Conservation (phyloP, 2,797 vertebrate species). For the Amblyraja radiata region DNA sequence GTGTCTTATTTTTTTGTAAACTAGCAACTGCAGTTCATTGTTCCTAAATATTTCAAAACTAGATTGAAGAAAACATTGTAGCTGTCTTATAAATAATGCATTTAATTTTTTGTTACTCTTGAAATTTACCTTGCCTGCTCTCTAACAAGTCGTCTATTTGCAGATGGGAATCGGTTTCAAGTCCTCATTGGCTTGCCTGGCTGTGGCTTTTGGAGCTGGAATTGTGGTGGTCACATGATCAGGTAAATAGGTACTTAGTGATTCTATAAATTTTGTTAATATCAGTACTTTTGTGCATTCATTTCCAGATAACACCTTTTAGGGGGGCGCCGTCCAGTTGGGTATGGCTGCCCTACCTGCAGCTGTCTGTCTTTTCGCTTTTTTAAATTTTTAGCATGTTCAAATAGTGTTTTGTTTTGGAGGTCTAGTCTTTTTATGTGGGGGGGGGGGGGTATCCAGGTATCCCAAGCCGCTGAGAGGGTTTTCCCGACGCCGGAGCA, state of each 20-base stretch:
- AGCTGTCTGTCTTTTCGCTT: no score
- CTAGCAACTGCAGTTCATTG: no score
- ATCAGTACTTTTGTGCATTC: neutral
- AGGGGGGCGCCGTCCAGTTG: no score
- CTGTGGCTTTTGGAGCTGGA: constrained; percentile 84
- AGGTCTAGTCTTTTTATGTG: no score
- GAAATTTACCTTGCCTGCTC: neutral
- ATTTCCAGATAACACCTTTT: constrained; percentile 30
- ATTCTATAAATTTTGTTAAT: neutral
- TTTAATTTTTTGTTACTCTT: neutral
- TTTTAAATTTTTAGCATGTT: no score
- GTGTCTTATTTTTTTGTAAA: no score
- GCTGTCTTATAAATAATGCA: neutral
- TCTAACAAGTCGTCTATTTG: constrained; percentile 1
- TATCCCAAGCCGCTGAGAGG: no score
- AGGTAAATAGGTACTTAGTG: constrained; percentile 56
- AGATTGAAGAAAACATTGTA: neutral
- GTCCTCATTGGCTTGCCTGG: constrained; percentile 80
- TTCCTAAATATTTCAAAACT: neutral
- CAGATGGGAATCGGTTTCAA: constrained; percentile 66
- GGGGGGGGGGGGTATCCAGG: no score
- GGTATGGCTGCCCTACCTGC: no score
- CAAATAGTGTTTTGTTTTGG: no score
- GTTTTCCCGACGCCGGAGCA: no score
- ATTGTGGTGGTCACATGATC: constrained; percentile 64